Conservation (phyloP, 1,140 invertebrate genomes). For the Calycopis cecrops region DNA sequence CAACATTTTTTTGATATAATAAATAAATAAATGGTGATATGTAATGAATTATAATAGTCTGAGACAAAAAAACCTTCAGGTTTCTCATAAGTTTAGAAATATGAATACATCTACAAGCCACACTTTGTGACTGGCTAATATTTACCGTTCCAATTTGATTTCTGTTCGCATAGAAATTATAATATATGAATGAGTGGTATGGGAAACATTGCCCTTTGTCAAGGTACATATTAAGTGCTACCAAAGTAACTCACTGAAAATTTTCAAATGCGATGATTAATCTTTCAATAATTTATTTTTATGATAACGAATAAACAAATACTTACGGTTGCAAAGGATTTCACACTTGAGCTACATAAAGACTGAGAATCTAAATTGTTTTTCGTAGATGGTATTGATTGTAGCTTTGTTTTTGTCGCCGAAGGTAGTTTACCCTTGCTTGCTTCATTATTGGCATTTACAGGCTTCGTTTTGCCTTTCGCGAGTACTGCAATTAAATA, state of each 20-base stretch:
- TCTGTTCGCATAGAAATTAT: too few species aligned
- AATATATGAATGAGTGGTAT: too few species aligned
- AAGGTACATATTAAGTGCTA: too few species aligned
- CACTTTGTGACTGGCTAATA: too few species aligned
- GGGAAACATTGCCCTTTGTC: too few species aligned
- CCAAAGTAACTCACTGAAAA: too few species aligned
- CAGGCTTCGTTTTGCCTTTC: slow-evolving; percentile 29
- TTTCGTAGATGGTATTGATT: slow-evolving; percentile 31
- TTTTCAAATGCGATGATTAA: not conserved
- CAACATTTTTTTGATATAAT: slow-evolving; percentile 10
- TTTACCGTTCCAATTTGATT: too few species aligned
- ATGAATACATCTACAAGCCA: too few species aligned
- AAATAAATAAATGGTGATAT: too few species aligned
- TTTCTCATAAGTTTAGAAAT: too few species aligned
- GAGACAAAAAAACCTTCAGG: too few species aligned
- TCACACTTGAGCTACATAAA: slow-evolving; percentile 44
- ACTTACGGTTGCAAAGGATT: slow-evolving; percentile 59
- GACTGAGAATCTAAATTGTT: slow-evolving; percentile 41
- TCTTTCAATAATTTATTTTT: not conserved
- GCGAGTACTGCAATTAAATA: slow-evolving; percentile 11
- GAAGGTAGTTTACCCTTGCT: slow-evolving; percentile 9
- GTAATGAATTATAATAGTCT: too few species aligned
- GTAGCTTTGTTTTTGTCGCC: slow-evolving; percentile 24
- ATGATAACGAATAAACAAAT: slow-evolving; percentile 6
- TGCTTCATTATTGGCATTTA: not conserved